Evolutionary conservation across 2,797 vertebrate species (phyloP).

Genomic region (Anguilla megastoma): DNA sequence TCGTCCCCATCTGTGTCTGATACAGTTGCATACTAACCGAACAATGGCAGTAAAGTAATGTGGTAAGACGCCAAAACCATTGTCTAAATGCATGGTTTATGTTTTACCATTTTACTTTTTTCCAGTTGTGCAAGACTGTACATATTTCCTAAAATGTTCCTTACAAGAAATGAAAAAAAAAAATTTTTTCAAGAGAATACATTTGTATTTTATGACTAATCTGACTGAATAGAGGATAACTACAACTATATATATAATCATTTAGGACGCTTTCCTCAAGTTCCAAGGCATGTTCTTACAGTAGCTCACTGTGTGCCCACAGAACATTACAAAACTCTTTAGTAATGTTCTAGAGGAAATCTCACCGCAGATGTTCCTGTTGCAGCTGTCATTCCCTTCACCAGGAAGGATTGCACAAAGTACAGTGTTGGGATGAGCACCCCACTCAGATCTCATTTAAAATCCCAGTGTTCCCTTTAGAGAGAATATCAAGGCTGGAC

Average conservation of each 20-base stretch:
- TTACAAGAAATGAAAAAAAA: neutral
- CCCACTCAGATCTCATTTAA: neutral
- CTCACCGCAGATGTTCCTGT: neutral
- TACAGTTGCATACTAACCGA: no score
- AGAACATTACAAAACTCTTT: neutral
- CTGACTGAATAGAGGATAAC: neutral
- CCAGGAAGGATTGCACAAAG: neutral
- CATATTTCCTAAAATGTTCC: neutral
- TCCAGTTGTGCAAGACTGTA: neutral
- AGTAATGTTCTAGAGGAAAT: constrained; percentile 7
- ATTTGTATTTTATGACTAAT: neutral
- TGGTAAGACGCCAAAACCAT: no score
- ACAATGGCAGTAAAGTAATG: neutral
- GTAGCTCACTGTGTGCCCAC: neutral
- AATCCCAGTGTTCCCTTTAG: neutral
- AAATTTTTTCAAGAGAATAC: neutral
- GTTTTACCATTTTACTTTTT: neutral
- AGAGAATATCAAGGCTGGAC: neutral
- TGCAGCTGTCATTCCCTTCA: neutral
- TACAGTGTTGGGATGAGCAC: neutral
- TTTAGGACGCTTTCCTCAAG: neutral
- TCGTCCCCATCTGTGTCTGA: no score
- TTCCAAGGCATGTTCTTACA: neutral
- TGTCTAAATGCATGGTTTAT: no score
- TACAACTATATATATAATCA: neutral